phyloP scores from a whole-genome alignment of 2,797 vertebrate genomes.

The Pitangus sulphuratus region DNA sequence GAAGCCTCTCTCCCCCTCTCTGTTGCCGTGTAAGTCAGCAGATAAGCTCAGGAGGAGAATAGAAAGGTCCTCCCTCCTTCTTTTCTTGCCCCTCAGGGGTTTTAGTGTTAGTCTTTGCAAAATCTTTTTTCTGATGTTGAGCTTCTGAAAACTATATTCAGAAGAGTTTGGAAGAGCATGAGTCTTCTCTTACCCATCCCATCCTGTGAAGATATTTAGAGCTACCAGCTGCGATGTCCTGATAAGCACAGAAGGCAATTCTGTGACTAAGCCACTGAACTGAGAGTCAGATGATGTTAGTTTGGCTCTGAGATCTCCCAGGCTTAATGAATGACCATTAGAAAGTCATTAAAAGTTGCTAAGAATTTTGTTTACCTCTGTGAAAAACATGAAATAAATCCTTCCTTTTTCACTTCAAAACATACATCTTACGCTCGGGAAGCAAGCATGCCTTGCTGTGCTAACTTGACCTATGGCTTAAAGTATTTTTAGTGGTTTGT shows the following conservation, averaged over 20 bases:
- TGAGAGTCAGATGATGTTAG: neutral
- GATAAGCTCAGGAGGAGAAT: constrained; percentile 50
- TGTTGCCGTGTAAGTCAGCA: constrained; percentile 19
- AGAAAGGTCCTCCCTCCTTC: neutral
- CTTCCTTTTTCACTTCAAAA: neutral
- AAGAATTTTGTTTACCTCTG: neutral
- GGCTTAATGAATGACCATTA: neutral
- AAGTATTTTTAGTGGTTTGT: neutral
- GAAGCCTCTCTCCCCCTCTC: neutral
- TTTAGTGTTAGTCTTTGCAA: constrained; percentile 52
- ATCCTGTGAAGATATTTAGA: neutral
- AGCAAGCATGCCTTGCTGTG: neutral
- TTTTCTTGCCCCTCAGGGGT: neutral
- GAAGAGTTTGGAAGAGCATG: neutral
- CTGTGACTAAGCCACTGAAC: neutral
- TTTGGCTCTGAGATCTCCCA: neutral
- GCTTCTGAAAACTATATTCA: constrained; percentile 41
- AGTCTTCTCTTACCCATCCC: neutral
- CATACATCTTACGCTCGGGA: neutral
- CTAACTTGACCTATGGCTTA: neutral
- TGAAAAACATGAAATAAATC: neutral
- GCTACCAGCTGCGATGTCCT: neutral
- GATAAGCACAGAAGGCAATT: neutral
- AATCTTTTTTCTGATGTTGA: constrained; percentile 37
- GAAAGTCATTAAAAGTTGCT: neutral